A percentile compares a stretch with the other conserved stretches of the same genome.
These are phyloP conservation scores for Sarcophaga rosellei DNA, from an alignment of 2,888 invertebrate genomes.

Conservation along the genomic window DNA sequence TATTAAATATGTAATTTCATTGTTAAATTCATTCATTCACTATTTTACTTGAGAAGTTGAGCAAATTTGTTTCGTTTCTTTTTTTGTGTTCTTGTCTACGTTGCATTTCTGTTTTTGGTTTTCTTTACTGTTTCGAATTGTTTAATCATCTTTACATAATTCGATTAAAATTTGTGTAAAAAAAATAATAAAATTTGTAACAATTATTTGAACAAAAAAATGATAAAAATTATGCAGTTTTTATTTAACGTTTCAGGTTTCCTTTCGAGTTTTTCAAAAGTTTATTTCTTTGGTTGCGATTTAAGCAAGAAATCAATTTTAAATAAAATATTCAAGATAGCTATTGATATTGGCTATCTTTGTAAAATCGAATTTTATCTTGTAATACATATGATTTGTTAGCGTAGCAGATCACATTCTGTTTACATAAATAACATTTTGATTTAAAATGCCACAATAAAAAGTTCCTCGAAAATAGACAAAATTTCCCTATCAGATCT, in stretches of 20 bases:
- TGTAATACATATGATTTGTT: too few relatives aligned
- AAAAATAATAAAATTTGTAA: not conserved
- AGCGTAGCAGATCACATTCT: too few relatives aligned
- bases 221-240: not conserved
- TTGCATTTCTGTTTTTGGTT: slow-evolving; percentile 34
- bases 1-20: slow-evolving; percentile 42
- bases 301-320: too few relatives aligned
- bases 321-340: too few relatives aligned
- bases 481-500: too few relatives aligned
- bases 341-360: too few relatives aligned
- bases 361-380: too few relatives aligned
- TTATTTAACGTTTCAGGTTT: not conserved
- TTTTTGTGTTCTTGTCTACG: slow-evolving; percentile 26
- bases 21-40: slow-evolving; percentile 52
- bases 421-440: too few relatives aligned
- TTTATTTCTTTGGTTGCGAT: slow-evolving; percentile 35
- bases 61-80: slow-evolving; percentile 36
- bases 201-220: slow-evolving; percentile 7
- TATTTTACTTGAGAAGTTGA: not conserved
- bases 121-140: slow-evolving; percentile 30
- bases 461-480: too few relatives aligned
- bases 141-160: not conserved
- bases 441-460: too few relatives aligned
- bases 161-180: not conserved
- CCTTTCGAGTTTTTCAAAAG: slow-evolving; percentile 11